Evolutionary conservation across 2,113 vertebrate species (phyloP).

Genomic region (Kobus ellipsiprymnus): DNA sequence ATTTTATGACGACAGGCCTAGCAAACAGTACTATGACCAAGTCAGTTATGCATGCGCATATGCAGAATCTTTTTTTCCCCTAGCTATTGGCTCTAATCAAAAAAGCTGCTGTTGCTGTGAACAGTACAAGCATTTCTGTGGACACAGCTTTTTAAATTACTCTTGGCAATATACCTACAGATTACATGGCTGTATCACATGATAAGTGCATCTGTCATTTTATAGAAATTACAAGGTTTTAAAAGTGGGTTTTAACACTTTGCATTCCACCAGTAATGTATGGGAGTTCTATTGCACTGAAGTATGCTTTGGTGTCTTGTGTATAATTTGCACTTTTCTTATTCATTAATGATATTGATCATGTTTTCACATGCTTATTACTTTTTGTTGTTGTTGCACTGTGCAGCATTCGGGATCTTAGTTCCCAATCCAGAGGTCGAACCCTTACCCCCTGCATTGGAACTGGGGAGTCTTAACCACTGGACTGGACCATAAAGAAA

Average conservation of each 20-base stretch:
- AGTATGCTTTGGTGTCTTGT: neutral
- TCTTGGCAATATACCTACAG: neutral
- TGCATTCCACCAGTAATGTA: neutral
- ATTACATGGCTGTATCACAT: neutral
- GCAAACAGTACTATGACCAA: neutral
- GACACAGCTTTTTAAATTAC: neutral
- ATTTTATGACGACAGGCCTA: neutral
- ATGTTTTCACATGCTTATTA: neutral
- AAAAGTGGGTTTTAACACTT: neutral
- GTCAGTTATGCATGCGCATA: neutral
- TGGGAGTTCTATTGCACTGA: neutral
- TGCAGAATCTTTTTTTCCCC: neutral
- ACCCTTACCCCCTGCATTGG: neutral
- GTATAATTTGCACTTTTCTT: neutral
- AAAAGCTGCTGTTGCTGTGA: neutral
- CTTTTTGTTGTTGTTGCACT: neutral
- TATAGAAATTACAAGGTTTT: neutral
- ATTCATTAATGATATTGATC: neutral
- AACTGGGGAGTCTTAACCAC: neutral
- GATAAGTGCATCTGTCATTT: neutral
- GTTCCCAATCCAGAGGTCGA: neutral
- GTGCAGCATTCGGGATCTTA: neutral
- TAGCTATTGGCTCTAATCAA: neutral
- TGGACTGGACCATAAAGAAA: neutral
- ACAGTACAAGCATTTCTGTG: neutral